A percentile compares a stretch with the other conserved stretches of the same genome.
Conservation (phyloP, 2,797 vertebrate genomes). For the Naso thynnoides region DNA sequence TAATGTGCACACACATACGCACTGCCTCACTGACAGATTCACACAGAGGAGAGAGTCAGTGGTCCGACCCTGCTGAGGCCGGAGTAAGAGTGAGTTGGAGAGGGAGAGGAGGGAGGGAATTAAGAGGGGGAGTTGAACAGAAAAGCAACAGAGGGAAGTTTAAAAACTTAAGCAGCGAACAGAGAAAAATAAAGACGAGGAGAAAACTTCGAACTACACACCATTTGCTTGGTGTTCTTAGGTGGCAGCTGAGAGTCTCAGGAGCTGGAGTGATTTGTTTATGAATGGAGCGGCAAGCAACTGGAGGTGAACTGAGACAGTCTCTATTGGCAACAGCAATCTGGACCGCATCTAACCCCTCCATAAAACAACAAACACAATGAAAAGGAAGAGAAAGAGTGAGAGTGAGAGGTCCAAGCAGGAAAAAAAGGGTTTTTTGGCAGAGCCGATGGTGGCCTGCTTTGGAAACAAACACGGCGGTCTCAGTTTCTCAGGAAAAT, state of each 20-base stretch:
- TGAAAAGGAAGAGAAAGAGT: slow-evolving; percentile 64
- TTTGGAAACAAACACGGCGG: slow-evolving; percentile 78
- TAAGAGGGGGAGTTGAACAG: slow-evolving; percentile 43
- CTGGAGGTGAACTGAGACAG: slow-evolving; percentile 77
- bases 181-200: slow-evolving; percentile 35
- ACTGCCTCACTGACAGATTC: slow-evolving; percentile 65
- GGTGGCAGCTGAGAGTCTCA: slow-evolving; percentile 63
- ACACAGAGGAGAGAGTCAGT: slow-evolving; percentile 67
- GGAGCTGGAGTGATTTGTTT: slow-evolving; percentile 73
- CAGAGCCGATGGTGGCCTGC: slow-evolving; percentile 65
- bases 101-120: slow-evolving; percentile 49
- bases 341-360: slow-evolving; percentile 75
- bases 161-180: slow-evolving; percentile 30
- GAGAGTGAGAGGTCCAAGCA: slow-evolving; percentile 59
- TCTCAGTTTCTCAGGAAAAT: slow-evolving; percentile 74
- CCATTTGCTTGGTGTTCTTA: slow-evolving; percentile 73
- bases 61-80: slow-evolving; percentile 62
- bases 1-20: slow-evolving; percentile 45
- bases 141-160: slow-evolving; percentile 60
- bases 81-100: slow-evolving; percentile 42
- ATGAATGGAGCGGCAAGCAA: slow-evolving; percentile 70
- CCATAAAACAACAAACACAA: slow-evolving; percentile 79
- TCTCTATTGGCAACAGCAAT: slow-evolving; percentile 80
- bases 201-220: slow-evolving; percentile 54
- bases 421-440: slow-evolving; percentile 62